Evolutionary conservation across 2,888 invertebrate genomes (phyloP).

Genomic region (Hetaerina titia): DNA sequence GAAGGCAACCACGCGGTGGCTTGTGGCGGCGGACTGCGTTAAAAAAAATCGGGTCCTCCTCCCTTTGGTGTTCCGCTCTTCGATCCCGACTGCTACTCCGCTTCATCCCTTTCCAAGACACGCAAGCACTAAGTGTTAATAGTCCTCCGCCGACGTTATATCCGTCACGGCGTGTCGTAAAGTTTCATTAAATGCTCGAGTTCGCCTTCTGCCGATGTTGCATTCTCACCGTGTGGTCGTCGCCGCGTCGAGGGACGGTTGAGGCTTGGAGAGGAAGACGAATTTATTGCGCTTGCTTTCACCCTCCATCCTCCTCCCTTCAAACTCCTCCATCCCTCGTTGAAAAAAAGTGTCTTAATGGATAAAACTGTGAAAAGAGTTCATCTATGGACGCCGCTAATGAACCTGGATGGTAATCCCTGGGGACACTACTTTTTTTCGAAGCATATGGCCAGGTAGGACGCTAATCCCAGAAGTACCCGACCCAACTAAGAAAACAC

Average conservation of each 20-base stretch:
- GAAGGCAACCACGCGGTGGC: neutral
- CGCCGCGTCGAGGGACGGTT: neutral
- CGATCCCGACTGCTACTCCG: no score
- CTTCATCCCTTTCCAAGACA: neutral
- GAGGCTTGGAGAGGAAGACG: neutral
- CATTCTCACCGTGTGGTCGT: neutral
- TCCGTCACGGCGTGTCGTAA: neutral
- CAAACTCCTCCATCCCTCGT: neutral
- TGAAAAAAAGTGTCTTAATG: neutral
- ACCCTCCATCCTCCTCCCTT: neutral
- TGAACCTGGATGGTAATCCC: neutral
- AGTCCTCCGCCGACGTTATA: neutral
- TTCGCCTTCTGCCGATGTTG: neutral
- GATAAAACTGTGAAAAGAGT: neutral
- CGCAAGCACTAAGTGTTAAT: neutral
- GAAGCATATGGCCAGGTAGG: no score
- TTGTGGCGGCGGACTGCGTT: neutral
- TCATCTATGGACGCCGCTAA: neutral
- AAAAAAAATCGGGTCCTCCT: neutral
- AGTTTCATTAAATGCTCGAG: neutral
- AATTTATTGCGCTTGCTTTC: neutral
- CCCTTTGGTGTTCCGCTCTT: neutral
- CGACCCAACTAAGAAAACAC: no score
- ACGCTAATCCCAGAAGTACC: no score
- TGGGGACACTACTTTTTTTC: no score